Percentiles rank a stretch among this genome's conserved stretches.
These are phyloP conservation scores for Himalopsyche kuldschensis DNA, from an alignment of 2,888 invertebrate genomes.

Conservation along the genomic window DNA sequence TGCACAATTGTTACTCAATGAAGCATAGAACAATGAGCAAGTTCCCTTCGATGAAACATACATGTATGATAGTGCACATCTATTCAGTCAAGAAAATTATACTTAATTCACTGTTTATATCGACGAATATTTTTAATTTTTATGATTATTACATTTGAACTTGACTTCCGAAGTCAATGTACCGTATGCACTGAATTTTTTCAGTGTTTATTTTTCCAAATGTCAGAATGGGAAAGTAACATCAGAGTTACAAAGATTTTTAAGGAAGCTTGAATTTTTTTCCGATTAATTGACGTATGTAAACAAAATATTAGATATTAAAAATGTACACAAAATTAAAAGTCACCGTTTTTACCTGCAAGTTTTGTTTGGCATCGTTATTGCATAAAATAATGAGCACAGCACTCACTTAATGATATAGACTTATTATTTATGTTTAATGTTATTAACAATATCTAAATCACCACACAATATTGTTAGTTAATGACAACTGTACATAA, in stretches of 20 bases:
- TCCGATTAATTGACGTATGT: neutral
- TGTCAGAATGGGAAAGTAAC: no score
- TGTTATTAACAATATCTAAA: neutral
- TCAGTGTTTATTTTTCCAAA: no score
- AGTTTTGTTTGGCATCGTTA: constrained; percentile 1
- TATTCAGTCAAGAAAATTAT: no score
- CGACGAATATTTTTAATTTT: neutral
- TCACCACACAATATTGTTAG: neutral
- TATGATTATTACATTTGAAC: neutral
- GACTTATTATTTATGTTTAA: neutral
- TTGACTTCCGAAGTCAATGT: neutral
- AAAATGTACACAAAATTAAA: neutral
- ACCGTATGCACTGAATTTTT: neutral
- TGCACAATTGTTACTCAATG: no score
- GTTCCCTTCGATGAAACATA: no score
- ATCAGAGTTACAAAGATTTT: no score
- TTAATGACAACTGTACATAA: constrained; percentile 1
- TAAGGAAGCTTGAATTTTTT: no score
- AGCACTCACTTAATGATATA: neutral
- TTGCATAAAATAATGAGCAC: neutral
- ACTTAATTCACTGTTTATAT: no score
- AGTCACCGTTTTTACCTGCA: constrained; percentile 2
- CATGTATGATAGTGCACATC: no score
- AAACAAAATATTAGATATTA: neutral
- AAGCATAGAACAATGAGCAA: no score